These are phyloP conservation scores for Numenius phaeopus DNA, from an alignment of 2,797 vertebrate genomes.

Conservation along the genomic window DNA sequence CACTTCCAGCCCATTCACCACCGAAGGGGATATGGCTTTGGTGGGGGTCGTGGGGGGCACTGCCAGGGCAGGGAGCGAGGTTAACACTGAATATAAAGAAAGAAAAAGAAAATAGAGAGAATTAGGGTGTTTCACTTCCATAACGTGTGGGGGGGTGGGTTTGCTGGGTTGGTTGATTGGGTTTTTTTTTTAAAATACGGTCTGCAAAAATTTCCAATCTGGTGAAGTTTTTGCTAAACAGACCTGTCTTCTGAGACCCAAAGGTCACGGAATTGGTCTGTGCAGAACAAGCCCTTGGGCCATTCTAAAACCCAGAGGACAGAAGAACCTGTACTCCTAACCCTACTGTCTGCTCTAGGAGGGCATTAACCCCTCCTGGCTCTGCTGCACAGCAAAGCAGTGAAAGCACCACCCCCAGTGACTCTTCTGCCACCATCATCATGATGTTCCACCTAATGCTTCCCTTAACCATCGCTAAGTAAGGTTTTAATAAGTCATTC, in stretches of 20 bases:
- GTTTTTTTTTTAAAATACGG: neutral
- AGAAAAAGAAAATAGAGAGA: neutral
- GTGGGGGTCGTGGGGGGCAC: constrained; percentile 81
- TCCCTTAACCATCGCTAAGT: neutral
- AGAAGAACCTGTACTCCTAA: neutral
- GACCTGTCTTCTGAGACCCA: neutral
- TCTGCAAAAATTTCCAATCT: neutral
- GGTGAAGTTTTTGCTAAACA: neutral
- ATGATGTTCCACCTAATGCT: neutral
- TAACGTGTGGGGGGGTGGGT: accelerated
- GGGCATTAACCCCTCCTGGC: neutral
- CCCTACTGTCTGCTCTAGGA: neutral
- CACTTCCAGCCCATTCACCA: constrained; percentile 80
- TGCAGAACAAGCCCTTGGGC: neutral
- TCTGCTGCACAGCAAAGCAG: neutral
- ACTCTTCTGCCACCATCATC: neutral
- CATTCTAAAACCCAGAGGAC: neutral
- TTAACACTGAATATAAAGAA: constrained; percentile 80
- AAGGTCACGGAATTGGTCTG: neutral
- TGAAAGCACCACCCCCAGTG: neutral
- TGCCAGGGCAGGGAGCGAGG: constrained; percentile 89
- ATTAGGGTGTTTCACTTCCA: neutral
- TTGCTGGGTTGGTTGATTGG: neutral
- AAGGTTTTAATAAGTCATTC: neutral
- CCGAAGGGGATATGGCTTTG: constrained; percentile 73